Evolutionary conservation across 1,140 invertebrate genomes (phyloP).

Genomic region (Popillia japonica): DNA sequence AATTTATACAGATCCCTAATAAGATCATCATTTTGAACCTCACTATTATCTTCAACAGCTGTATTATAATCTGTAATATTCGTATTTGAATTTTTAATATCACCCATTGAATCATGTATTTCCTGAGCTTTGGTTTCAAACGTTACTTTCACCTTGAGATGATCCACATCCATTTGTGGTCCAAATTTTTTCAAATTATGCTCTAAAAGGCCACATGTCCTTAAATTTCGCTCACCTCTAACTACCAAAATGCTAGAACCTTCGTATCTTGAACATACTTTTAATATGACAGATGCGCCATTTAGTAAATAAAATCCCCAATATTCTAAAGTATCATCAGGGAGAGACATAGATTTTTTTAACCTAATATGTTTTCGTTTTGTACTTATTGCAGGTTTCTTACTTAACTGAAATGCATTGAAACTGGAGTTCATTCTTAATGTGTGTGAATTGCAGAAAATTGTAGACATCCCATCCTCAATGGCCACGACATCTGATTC

Average conservation of each 20-base stretch:
- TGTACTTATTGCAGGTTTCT: conserved; percentile 70
- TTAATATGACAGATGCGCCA: conserved; percentile 61
- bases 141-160: conserved; percentile 72
- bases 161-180: conserved; percentile 65
- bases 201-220: conserved; percentile 79
- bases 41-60: conserved; percentile 47
- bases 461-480: conserved; percentile 76
- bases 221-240: conserved; percentile 76
- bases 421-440: conserved; percentile 81
- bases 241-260: conserved; percentile 81
- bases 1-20: conserved; percentile 46
- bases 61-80: conserved; percentile 49
- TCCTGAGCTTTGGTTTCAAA: conserved; percentile 64
- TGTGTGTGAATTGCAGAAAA: conserved; percentile 81
- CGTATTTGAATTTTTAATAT: conserved; percentile 49
- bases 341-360: conserved; percentile 81
- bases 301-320: conserved; percentile 87
- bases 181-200: conserved; percentile 71
- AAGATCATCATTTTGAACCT: conserved; percentile 47
- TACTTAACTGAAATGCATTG: conserved; percentile 81
- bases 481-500: conserved; percentile 85
- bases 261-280: conserved; percentile 77
- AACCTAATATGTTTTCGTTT: conserved; percentile 78
- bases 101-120: conserved; percentile 56
- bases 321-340: conserved; percentile 87